These are phyloP conservation scores for Ectropis grisescens DNA, from an alignment of 1,140 invertebrate genomes.

Conservation along the genomic window DNA sequence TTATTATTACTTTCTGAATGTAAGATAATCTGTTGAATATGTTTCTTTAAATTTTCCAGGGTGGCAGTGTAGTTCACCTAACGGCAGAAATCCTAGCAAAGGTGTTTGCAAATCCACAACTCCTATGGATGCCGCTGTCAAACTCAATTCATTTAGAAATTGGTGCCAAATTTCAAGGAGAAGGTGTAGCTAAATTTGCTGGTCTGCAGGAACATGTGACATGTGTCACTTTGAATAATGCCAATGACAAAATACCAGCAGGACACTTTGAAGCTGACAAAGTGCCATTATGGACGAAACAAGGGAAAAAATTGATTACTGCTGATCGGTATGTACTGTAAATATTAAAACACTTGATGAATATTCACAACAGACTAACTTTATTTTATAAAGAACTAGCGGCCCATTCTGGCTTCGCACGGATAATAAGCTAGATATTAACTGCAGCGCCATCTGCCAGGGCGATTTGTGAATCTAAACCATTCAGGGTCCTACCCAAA, in stretches of 20 bases:
- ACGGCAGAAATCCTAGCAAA: slow-evolving; percentile 46
- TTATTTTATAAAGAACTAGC: too few species aligned
- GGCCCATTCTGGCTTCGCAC: too few species aligned
- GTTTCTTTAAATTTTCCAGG: slow-evolving; percentile 13
- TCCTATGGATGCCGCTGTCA: slow-evolving; percentile 48
- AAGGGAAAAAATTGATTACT: slow-evolving; percentile 77
- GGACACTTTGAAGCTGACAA: slow-evolving; percentile 78
- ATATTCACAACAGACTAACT: slow-evolving; percentile 1
- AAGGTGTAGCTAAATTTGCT: slow-evolving; percentile 48
- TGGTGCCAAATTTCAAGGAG: slow-evolving; percentile 39
- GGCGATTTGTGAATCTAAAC: too few species aligned
- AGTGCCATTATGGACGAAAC: slow-evolving; percentile 80
- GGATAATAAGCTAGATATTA: too few species aligned
- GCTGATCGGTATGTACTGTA: slow-evolving; percentile 51
- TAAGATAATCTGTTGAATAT: too few species aligned
- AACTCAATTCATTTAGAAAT: slow-evolving; percentile 42
- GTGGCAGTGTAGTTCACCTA: slow-evolving; percentile 51
- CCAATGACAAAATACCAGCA: slow-evolving; percentile 45
- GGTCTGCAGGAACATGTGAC: slow-evolving; percentile 33
- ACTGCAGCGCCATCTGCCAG: too few species aligned
- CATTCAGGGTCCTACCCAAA: too few species aligned
- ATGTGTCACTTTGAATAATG: slow-evolving; percentile 41
- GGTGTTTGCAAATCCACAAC: slow-evolving; percentile 36
- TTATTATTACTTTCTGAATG: too few species aligned
- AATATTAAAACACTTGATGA: too few species aligned